Percentiles rank a stretch among this genome's conserved stretches.
phyloP scores from a whole-genome alignment of 2,888 invertebrate species.

The Agriopis marginaria region DNA sequence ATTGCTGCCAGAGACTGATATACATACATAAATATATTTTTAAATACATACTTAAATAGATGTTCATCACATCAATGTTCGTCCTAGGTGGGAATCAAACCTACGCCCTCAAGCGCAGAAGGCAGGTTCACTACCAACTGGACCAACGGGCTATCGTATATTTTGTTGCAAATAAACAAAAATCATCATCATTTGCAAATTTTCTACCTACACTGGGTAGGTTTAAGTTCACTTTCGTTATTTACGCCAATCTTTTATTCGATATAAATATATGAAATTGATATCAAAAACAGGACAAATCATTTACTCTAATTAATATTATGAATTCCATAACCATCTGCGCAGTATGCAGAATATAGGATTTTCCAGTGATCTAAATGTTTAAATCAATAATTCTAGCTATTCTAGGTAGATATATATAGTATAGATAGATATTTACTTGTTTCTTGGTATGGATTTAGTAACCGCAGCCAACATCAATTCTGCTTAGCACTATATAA shows the following conservation, averaged over 20 bases:
- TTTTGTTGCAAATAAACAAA: background rate
- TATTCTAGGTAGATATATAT: too few relatives aligned
- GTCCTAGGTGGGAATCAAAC: too few relatives aligned
- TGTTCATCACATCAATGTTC: too few relatives aligned
- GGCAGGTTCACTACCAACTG: too few relatives aligned
- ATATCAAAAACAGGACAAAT: background rate
- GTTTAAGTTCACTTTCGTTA: background rate
- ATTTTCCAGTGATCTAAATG: constrained; percentile 20
- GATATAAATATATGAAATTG: background rate
- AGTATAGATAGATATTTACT: background rate
- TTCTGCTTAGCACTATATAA: constrained; percentile 21
- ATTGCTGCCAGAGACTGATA: too few relatives aligned
- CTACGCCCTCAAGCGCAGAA: too few relatives aligned
- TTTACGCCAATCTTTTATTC: background rate
- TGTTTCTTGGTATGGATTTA: background rate
- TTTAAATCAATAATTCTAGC: background rate
- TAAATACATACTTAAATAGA: too few relatives aligned
- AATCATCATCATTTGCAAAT: too few relatives aligned
- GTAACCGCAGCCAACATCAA: constrained; percentile 9
- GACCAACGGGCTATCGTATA: too few relatives aligned
- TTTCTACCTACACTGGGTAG: too few relatives aligned
- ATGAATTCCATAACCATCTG: constrained; percentile 4
- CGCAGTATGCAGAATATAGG: constrained; percentile 15
- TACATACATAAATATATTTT: too few relatives aligned
- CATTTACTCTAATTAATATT: constrained; percentile 6